Conservation (phyloP, 2,888 invertebrate genomes). For the Drosophila cognata region DNA sequence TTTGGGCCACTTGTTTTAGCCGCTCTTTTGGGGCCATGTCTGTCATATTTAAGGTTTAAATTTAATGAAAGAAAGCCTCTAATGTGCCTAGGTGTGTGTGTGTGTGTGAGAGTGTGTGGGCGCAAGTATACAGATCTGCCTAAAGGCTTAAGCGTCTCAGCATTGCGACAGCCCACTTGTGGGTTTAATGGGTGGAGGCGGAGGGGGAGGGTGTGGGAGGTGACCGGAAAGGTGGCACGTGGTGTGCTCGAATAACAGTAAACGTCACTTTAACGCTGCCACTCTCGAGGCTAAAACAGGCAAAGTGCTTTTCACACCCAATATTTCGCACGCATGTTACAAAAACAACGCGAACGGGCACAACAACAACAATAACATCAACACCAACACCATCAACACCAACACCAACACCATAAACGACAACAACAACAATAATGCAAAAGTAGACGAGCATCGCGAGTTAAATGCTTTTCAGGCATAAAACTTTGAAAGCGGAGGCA, state of each 20-base stretch:
- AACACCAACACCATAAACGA: conserved; percentile 13
- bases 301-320: conserved; percentile 77
- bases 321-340: conserved; percentile 64
- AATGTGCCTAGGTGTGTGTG: conserved; percentile 52
- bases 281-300: conserved; percentile 49
- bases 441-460: conserved; percentile 55
- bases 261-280: conserved; percentile 68
- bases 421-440: conserved; percentile 17
- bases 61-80: conserved; percentile 66
- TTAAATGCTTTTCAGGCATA: conserved; percentile 67
- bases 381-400: conserved; percentile 15
- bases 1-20: conserved; percentile 32
- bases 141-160: conserved; percentile 62
- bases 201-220: background rate
- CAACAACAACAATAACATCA: conserved; percentile 1
- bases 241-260: conserved; percentile 66
- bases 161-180: conserved; percentile 7
- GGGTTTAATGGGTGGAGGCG: background rate
- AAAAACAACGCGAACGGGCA: conserved; percentile 41
- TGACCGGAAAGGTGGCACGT: conserved; percentile 13
- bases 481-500: conserved; percentile 57
- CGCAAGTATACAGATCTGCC: conserved; percentile 45
- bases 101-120: background rate
- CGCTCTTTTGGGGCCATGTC: conserved; percentile 9
- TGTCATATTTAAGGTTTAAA: conserved; percentile 62